phyloP scores from a whole-genome alignment of 2,797 vertebrate species.

The Apodemus agrarius region DNA sequence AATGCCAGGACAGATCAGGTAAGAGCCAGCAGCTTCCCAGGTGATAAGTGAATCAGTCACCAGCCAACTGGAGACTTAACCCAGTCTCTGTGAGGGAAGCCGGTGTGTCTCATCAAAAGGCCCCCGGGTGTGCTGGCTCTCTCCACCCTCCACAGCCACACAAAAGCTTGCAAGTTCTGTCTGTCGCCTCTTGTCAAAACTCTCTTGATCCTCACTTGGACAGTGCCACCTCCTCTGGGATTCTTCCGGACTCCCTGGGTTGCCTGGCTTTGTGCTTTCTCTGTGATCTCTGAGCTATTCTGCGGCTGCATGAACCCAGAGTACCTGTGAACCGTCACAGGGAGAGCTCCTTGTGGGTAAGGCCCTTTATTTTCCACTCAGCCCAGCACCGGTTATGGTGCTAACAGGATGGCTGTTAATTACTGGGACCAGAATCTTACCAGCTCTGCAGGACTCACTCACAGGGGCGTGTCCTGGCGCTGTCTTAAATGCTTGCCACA shows the following conservation, averaged over 20 bases:
- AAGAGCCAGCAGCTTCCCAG: neutral
- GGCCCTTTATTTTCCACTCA: neutral
- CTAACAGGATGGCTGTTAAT: neutral
- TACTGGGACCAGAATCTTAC: neutral
- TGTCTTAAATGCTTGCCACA: neutral
- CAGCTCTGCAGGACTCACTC: neutral
- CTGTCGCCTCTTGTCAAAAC: neutral
- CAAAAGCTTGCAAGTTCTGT: neutral
- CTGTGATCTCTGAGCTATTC: neutral
- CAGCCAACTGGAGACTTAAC: neutral
- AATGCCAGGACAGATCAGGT: neutral
- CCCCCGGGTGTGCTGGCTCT: neutral
- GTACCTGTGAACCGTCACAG: neutral
- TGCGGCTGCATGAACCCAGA: accelerated
- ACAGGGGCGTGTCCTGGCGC: neutral
- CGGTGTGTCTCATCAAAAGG: neutral
- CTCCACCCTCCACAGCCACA: neutral
- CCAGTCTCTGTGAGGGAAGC: accelerated
- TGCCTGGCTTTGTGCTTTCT: neutral
- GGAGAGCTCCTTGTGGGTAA: neutral
- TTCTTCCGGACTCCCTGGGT: neutral
- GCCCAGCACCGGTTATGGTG: accelerated
- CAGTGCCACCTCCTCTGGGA: neutral
- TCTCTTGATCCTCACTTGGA: neutral
- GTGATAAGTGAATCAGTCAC: neutral